phyloP scores from a whole-genome alignment of 2,797 vertebrate species.

The Craterocephalus amniculus region DNA sequence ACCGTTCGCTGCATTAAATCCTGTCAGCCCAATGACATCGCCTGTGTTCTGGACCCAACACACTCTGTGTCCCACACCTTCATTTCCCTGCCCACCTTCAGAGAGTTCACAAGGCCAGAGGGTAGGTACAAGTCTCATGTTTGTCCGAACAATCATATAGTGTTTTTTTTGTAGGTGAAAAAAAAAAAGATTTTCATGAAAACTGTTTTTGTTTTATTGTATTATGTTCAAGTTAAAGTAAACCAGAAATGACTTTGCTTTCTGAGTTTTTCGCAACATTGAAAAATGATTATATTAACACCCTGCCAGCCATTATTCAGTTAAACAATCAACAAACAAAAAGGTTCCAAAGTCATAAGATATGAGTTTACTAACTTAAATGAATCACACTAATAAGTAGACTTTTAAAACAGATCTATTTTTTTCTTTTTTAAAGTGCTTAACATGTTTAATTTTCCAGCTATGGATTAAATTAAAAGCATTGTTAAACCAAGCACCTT shows the following conservation, averaged over 20 bases:
- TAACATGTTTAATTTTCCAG: background rate
- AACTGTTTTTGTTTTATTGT: background rate
- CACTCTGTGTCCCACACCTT: slow-evolving; percentile 94
- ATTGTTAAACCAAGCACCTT: background rate
- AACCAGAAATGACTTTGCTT: background rate
- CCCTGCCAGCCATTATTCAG: background rate
- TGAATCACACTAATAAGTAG: background rate
- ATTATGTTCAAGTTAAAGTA: background rate
- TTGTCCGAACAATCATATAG: background rate
- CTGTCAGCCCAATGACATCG: slow-evolving; percentile 87
- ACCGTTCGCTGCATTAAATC: slow-evolving; percentile 92
- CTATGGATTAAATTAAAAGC: background rate
- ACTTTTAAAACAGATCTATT: background rate
- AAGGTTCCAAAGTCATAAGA: too few relatives aligned
- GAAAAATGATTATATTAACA: background rate
- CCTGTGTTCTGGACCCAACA: slow-evolving; percentile 88
- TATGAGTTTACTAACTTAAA: too few relatives aligned
- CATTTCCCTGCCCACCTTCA: slow-evolving; percentile 94
- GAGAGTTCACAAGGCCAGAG: slow-evolving; percentile 91
- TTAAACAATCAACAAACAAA: too few relatives aligned
- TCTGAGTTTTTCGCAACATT: background rate
- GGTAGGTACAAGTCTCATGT: slow-evolving; percentile 79
- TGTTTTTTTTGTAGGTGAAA: too few relatives aligned
- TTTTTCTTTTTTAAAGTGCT: background rate
- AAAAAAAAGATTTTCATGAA: background rate